Conservation (phyloP, 2,113 vertebrate genomes). For the Corythaeola cristata region DNA sequence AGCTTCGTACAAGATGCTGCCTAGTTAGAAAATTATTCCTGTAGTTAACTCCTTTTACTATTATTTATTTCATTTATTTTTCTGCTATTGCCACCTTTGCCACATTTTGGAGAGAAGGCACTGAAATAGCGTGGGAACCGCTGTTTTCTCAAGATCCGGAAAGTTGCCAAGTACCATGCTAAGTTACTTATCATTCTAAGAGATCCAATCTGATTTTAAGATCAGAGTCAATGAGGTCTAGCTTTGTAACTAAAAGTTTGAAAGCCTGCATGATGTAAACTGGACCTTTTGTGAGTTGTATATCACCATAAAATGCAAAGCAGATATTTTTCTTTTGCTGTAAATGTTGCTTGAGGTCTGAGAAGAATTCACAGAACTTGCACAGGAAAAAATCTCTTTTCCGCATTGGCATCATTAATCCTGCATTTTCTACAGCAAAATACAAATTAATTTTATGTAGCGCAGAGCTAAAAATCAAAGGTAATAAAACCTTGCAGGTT, state of each 20-base stretch:
- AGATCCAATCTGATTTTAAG: not conserved
- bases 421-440: slow-evolving; percentile 45
- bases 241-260: not conserved
- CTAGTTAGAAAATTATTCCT: not conserved
- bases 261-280: not conserved
- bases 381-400: not conserved
- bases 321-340: not conserved
- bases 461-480: not conserved
- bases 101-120: not conserved
- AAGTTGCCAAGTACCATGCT: not conserved
- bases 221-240: not conserved
- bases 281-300: not conserved
- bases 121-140: not conserved
- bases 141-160: not conserved
- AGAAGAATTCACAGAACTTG: not conserved
- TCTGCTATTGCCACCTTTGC: not conserved
- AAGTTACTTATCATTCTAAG: not conserved
- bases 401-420: slow-evolving; percentile 8
- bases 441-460: slow-evolving; percentile 58
- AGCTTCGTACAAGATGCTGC: not conserved
- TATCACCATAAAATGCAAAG: not conserved
- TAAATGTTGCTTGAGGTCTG: not conserved
- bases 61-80: not conserved
- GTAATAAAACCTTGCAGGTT: not conserved
- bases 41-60: not conserved